These are phyloP conservation scores for Bujurquina vittata DNA, from an alignment of 2,113 vertebrate genomes.

Conservation along the genomic window DNA sequence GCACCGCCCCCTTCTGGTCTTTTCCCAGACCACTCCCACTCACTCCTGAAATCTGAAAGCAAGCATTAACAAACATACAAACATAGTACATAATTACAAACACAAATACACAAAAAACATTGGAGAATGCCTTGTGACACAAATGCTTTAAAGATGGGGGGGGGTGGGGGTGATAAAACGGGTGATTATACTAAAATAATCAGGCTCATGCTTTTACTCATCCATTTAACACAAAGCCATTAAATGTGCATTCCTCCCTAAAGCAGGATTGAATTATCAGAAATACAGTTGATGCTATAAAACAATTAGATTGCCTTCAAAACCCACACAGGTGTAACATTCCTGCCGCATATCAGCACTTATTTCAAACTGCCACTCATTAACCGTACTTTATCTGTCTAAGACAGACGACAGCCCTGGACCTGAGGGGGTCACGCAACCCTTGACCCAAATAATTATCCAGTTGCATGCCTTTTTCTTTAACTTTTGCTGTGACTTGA, in stretches of 20 bases:
- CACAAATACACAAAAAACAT: background rate
- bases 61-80: background rate
- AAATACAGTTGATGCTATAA: background rate
- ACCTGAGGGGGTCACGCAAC: slow-evolving; percentile 33
- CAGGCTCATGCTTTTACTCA: background rate
- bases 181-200: background rate
- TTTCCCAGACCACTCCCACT: slow-evolving; percentile 41
- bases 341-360: slow-evolving; percentile 42
- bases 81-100: too few species aligned
- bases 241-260: background rate
- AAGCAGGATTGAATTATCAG: too few species aligned
- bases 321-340: slow-evolving; percentile 2
- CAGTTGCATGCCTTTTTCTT: background rate
- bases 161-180: rapidly evolving
- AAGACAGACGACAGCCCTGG: slow-evolving; percentile 41
- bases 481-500: slow-evolving; percentile 19
- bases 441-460: slow-evolving; percentile 44
- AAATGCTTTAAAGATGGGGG: background rate
- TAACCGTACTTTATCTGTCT: slow-evolving; percentile 45
- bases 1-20: slow-evolving; percentile 54
- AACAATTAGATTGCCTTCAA: background rate
- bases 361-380: slow-evolving; percentile 50
- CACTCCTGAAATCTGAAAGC: background rate
- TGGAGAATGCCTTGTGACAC: background rate
- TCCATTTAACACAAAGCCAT: background rate